These are phyloP conservation scores for Apogon hyalosoma DNA, from an alignment of 2,797 vertebrate species.

Conservation along the genomic window DNA sequence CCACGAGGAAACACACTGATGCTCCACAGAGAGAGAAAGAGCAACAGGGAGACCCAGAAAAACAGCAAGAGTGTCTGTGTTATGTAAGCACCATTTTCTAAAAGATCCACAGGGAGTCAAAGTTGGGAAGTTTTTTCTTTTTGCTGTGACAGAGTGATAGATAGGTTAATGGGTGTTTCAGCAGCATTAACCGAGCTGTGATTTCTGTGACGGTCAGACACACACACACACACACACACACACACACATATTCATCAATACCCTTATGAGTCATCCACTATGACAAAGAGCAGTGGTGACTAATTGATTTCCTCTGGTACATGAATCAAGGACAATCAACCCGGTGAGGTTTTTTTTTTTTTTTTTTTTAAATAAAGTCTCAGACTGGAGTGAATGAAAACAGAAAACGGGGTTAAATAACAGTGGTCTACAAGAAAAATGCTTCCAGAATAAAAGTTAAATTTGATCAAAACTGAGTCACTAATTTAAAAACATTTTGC, in stretches of 20 bases:
- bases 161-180: slow-evolving; percentile 51
- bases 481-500: too few species aligned
- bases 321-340: slow-evolving; percentile 46
- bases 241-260: slow-evolving; percentile 31
- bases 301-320: slow-evolving; percentile 51
- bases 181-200: slow-evolving; percentile 32
- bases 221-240: slow-evolving; percentile 21
- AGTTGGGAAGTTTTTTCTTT: slow-evolving; percentile 61
- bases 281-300: slow-evolving; percentile 49
- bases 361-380: slow-evolving; percentile 34
- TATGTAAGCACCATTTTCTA: slow-evolving; percentile 50
- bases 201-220: slow-evolving; percentile 33
- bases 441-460: background rate
- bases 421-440: background rate
- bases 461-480: too few species aligned
- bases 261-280: slow-evolving; percentile 35
- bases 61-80: slow-evolving; percentile 25
- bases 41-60: slow-evolving; percentile 22
- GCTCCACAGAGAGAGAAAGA: slow-evolving; percentile 19
- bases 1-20: slow-evolving; percentile 53
- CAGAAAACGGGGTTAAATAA: slow-evolving; percentile 20
- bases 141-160: slow-evolving; percentile 17
- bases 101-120: slow-evolving; percentile 46
- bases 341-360: slow-evolving; percentile 30
- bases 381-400: slow-evolving; percentile 23